phyloP scores from a whole-genome alignment of 1,140 invertebrate genomes.

The Musca domestica region DNA sequence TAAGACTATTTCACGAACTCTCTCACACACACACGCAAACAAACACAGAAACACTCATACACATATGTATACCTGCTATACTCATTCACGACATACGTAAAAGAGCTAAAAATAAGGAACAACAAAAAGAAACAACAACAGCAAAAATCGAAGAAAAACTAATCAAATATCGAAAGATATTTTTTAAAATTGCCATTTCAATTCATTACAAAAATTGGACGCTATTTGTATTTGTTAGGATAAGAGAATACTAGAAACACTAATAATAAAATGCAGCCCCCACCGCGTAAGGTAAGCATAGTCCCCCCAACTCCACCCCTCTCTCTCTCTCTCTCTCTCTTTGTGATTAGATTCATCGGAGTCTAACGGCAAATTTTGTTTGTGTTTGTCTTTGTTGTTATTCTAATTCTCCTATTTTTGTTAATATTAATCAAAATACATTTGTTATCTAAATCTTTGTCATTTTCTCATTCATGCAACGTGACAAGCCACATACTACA shows the following conservation, averaged over 20 bases:
- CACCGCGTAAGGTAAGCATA: slow-evolving; percentile 50
- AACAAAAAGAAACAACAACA: slow-evolving; percentile 23
- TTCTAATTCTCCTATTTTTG: background rate
- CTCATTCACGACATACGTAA: background rate
- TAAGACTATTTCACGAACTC: too few species aligned
- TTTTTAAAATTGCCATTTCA: background rate
- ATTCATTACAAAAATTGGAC: background rate
- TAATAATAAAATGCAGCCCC: slow-evolving; percentile 47
- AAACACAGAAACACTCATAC: background rate
- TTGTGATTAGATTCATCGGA: background rate
- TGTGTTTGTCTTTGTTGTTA: background rate
- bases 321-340: too few species aligned
- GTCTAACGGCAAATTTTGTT: background rate
- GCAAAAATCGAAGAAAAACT: background rate
- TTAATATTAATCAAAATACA: background rate
- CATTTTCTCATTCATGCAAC: background rate
- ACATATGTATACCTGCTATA: background rate
- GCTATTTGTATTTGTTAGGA: background rate
- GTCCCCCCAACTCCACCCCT: background rate
- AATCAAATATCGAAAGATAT: background rate
- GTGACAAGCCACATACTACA: background rate
- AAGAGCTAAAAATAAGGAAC: background rate
- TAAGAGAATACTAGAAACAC: slow-evolving; percentile 26
- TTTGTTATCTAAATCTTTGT: background rate
- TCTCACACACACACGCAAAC: background rate